phyloP scores from a whole-genome alignment of 2,113 vertebrate genomes.

The Oncorhynchus tshawytscha region DNA sequence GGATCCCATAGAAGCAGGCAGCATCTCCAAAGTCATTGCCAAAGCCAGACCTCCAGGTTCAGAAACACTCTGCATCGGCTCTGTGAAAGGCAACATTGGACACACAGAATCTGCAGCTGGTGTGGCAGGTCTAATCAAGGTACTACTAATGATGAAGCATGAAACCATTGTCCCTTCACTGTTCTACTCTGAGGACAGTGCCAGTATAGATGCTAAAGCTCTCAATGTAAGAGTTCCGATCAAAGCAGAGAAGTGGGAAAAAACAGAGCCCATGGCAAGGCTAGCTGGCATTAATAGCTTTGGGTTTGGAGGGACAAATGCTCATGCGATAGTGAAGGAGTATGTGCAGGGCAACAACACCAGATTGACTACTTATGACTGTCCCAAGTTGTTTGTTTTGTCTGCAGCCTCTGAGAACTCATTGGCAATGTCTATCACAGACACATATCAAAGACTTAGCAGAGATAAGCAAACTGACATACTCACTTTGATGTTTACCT shows the following conservation, averaged over 20 bases:
- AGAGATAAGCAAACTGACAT: conserved; percentile 54
- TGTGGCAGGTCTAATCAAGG: conserved; percentile 84
- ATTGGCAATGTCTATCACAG: conserved; percentile 61
- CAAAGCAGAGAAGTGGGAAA: conserved; percentile 73
- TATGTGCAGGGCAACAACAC: conserved; percentile 48
- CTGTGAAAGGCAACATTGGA: conserved; percentile 84
- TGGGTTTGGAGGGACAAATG: conserved; percentile 88
- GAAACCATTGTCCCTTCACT: conserved; percentile 81
- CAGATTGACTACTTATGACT: conserved; percentile 36
- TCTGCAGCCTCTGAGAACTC: conserved; percentile 79
- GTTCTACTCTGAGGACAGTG: conserved; percentile 74
- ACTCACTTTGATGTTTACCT: conserved; percentile 76
- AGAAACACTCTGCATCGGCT: conserved; percentile 71
- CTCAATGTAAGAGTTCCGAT: conserved; percentile 75
- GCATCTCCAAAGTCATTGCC: conserved; percentile 70
- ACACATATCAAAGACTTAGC: conserved; percentile 69
- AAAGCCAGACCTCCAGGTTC: conserved; percentile 59
- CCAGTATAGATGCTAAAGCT: conserved; percentile 72
- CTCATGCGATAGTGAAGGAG: conserved; percentile 78
- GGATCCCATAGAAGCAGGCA: conserved; percentile 77
- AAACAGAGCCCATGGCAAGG: conserved; percentile 58
- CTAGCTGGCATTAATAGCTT: conserved; percentile 85
- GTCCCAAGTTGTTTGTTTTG: conserved; percentile 72
- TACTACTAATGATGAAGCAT: conserved; percentile 87
- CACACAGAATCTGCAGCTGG: conserved; percentile 85